phyloP scores from a whole-genome alignment of 2,113 vertebrate genomes.

The Podilymbus podiceps region DNA sequence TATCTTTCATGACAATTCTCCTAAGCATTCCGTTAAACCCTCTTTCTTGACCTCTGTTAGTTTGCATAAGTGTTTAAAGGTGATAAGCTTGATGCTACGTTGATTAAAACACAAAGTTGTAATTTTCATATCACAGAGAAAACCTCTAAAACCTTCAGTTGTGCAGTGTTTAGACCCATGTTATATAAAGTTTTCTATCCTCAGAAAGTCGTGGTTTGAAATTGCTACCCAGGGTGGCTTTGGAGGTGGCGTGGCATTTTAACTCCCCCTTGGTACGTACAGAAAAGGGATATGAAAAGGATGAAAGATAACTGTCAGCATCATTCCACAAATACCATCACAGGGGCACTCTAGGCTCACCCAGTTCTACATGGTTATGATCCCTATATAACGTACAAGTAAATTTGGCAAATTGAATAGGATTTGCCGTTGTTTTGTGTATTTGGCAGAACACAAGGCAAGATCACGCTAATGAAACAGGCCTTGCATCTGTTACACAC shows the following conservation, averaged over 20 bases:
- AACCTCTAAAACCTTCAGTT: background rate
- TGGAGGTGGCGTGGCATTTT: background rate
- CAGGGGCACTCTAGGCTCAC: background rate
- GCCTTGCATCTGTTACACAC: background rate
- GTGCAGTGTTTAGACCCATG: background rate
- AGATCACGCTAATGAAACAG: background rate
- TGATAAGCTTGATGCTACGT: background rate
- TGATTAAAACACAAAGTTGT: background rate
- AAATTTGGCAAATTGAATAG: background rate
- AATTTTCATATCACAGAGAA: background rate
- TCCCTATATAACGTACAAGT: rapidly evolving
- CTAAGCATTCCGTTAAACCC: background rate
- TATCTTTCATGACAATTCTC: background rate
- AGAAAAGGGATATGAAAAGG: background rate
- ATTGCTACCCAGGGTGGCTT: background rate
- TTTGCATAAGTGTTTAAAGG: background rate
- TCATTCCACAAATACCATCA: background rate
- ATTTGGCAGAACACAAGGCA: background rate
- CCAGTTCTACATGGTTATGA: background rate
- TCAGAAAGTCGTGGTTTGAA: background rate
- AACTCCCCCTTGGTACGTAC: background rate
- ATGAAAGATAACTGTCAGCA: background rate
- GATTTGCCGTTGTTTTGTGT: background rate
- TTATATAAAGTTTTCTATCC: background rate
- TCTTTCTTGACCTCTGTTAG: background rate